phyloP scores from a whole-genome alignment of 1,140 invertebrate genomes.

The Riptortus pedestris region DNA sequence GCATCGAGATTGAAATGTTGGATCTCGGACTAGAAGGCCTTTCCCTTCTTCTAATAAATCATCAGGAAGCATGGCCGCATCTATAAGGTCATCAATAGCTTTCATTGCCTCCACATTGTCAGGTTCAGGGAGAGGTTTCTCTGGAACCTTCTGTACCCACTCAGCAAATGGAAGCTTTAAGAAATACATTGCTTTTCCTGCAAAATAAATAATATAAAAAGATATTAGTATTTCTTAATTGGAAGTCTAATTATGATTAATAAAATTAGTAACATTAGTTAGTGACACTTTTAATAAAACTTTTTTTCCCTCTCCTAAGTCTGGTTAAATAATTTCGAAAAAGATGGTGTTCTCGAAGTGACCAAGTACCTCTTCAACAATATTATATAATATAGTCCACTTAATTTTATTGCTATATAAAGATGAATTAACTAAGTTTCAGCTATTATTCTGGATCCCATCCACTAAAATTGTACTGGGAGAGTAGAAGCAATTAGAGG shows the following conservation, averaged over 20 bases:
- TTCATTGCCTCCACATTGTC: neutral
- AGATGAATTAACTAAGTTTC: too few relatives aligned
- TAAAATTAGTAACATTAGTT: too few relatives aligned
- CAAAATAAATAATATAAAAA: neutral
- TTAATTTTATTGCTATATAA: too few relatives aligned
- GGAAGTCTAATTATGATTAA: neutral
- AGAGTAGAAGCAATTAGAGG: too few relatives aligned
- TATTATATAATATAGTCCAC: too few relatives aligned
- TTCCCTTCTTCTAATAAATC: slow-evolving; percentile 16
- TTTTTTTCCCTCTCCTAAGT: too few relatives aligned
- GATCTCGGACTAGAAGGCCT: slow-evolving; percentile 6
- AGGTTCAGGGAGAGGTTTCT: neutral
- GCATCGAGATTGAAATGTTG: slow-evolving; percentile 13
- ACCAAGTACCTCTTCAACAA: too few relatives aligned
- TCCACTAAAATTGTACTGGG: too few relatives aligned
- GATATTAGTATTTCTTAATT: neutral
- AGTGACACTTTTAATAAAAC: too few relatives aligned
- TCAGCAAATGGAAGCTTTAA: slow-evolving; percentile 22
- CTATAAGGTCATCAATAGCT: slow-evolving; percentile 9
- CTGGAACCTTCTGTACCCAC: slow-evolving; percentile 12
- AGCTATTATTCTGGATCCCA: too few relatives aligned
- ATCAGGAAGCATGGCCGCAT: neutral
- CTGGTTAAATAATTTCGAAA: too few relatives aligned
- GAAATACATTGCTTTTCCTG: slow-evolving; percentile 23
- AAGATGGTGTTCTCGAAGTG: too few relatives aligned